Conservation (phyloP, 2,888 invertebrate species). For the Antitype chi region DNA sequence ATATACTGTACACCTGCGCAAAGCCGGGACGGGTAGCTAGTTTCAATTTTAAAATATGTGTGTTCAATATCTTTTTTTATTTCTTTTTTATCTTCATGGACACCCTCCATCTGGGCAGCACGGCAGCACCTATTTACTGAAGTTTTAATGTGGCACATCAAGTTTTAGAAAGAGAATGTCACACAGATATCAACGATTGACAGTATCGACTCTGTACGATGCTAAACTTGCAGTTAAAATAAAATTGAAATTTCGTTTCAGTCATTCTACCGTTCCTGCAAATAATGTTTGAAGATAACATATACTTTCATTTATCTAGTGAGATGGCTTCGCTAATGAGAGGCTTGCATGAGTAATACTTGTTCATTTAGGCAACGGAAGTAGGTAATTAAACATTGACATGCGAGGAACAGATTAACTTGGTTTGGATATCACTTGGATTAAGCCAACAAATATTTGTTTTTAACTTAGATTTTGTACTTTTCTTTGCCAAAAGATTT, state of each 20-base stretch:
- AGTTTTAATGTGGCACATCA: neutral
- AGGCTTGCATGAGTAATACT: slow-evolving; percentile 54
- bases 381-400: slow-evolving; percentile 55
- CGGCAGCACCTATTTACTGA: neutral
- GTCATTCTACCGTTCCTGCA: neutral
- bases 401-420: slow-evolving; percentile 61
- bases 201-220: neutral
- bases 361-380: slow-evolving; percentile 23
- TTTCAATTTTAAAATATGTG: no score
- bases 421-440: slow-evolving; percentile 17
- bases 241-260: neutral
- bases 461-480: neutral
- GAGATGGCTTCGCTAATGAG: slow-evolving; percentile 27
- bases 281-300: slow-evolving; percentile 8
- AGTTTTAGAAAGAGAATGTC: neutral
- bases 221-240: no score
- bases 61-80: no score
- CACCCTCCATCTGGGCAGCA: no score
- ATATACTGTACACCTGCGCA: no score
- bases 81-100: no score
- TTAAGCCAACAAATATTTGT: neutral
- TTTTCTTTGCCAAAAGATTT: no score
- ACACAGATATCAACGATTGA: neutral
- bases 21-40: no score
- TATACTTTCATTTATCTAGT: slow-evolving; percentile 22